Evolutionary conservation across 2,113 vertebrate genomes (phyloP).

Genomic region (Tyto alba): DNA sequence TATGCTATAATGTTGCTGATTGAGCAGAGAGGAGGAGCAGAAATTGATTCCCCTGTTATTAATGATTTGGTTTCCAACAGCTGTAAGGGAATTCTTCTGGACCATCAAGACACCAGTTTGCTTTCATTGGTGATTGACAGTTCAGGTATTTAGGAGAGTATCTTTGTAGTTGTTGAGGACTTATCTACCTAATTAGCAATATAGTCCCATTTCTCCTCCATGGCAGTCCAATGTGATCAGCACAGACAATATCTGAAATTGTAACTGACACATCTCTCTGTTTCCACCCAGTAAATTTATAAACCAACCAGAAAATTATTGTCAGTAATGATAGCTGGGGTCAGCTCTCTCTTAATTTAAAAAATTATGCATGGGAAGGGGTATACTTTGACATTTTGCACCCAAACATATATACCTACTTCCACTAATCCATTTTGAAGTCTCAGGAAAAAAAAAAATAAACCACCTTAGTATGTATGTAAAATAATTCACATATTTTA

Average conservation of each 20-base stretch:
- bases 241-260: neutral
- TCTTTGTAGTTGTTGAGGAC: neutral
- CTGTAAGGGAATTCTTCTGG: neutral
- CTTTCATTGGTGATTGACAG: constrained; percentile 12
- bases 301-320: neutral
- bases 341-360: neutral
- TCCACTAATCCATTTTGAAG: neutral
- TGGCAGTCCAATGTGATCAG: neutral
- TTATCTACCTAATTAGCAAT: neutral
- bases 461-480: neutral
- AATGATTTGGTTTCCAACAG: constrained; percentile 16
- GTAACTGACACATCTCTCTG: neutral
- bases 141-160: neutral
- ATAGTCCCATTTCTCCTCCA: neutral
- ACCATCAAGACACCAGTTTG: constrained; percentile 20
- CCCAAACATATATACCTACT: neutral
- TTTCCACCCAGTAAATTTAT: neutral
- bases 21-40: neutral
- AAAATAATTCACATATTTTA: neutral
- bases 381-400: neutral
- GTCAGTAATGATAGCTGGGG: neutral
- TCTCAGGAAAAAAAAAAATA: neutral
- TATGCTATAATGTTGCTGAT: neutral
- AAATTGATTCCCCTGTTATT: constrained; percentile 37
- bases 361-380: neutral